Percentiles rank a stretch among this genome's conserved stretches.
Evolutionary conservation across 2,888 invertebrate species (phyloP).

Genomic region (Tholera decimalis): DNA sequence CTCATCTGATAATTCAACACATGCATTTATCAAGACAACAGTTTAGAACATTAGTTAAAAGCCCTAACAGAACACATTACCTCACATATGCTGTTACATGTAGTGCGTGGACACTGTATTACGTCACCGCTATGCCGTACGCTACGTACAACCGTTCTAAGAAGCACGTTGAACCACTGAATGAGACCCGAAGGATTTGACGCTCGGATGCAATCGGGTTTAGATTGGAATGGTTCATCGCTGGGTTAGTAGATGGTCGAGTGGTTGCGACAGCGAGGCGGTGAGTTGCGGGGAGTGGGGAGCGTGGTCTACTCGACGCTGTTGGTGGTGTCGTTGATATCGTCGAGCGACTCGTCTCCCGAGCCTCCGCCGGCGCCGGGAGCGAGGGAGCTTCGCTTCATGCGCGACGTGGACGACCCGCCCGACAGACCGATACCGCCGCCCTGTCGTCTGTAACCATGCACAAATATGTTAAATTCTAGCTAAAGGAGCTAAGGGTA

Average conservation of each 20-base stretch:
- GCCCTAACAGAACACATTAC: slow-evolving; percentile 50
- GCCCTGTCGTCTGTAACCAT: slow-evolving; percentile 84
- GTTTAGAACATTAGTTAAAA: slow-evolving; percentile 12
- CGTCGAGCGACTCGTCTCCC: slow-evolving; percentile 94
- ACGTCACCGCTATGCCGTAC: slow-evolving; percentile 47
- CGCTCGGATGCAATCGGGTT: not conserved
- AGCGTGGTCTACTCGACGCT: slow-evolving; percentile 91
- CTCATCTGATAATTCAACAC: slow-evolving; percentile 3
- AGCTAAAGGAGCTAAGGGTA: too few relatives aligned
- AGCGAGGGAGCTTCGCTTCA: slow-evolving; percentile 94
- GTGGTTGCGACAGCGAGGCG: too few relatives aligned
- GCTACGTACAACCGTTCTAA: slow-evolving; percentile 31
- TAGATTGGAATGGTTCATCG: not conserved
- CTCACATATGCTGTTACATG: slow-evolving; percentile 54
- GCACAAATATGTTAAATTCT: accelerated
- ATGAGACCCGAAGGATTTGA: not conserved
- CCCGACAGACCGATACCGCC: slow-evolving; percentile 92
- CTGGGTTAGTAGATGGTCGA: not conserved
- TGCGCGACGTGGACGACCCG: slow-evolving; percentile 92
- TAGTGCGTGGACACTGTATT: slow-evolving; percentile 45
- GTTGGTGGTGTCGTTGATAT: slow-evolving; percentile 94
- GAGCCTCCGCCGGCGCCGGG: slow-evolving; percentile 92
- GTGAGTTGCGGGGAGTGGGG: not conserved
- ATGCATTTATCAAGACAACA: slow-evolving; percentile 28
- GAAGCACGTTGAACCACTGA: not conserved